Percentiles rank a stretch among this genome's conserved stretches.
Evolutionary conservation across 2,113 vertebrate species (phyloP).

Genomic region (Patagioenas fasciata): DNA sequence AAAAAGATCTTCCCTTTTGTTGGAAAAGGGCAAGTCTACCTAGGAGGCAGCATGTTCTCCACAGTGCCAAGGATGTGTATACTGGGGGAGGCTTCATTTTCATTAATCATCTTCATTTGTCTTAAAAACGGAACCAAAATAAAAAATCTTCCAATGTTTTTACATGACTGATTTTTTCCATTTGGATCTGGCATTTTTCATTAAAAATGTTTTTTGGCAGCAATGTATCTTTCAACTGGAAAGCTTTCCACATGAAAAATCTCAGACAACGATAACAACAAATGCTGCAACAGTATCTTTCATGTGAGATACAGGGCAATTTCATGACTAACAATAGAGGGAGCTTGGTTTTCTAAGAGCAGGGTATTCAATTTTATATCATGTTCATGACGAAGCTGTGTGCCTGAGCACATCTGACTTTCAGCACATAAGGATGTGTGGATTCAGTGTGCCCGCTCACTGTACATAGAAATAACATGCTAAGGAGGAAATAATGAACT

Average conservation of each 20-base stretch:
- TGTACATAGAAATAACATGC: not conserved
- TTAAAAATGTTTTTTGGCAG: constrained; percentile 45
- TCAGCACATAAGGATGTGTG: not conserved
- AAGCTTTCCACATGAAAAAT: constrained; percentile 41
- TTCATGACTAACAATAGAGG: not conserved
- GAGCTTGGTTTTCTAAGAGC: not conserved
- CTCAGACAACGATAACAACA: not conserved
- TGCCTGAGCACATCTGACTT: not conserved
- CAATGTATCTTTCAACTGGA: constrained; percentile 7
- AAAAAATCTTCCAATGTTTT: not conserved
- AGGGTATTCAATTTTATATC: not conserved
- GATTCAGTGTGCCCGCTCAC: not conserved
- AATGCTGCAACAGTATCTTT: not conserved
- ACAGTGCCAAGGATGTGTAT: not conserved
- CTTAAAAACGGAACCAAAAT: not conserved
- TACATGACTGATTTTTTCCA: not conserved
- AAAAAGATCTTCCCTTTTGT: not conserved
- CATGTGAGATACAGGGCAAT: not conserved
- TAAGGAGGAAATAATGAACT: not conserved
- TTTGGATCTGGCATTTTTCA: not conserved
- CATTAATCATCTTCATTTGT: not conserved
- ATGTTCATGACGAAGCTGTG: not conserved
- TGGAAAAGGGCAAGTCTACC: not conserved
- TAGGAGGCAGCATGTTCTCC: not conserved
- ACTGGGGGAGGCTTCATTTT: not conserved